Conservation (phyloP, 2,797 vertebrate genomes). For the Cetoscarus ocellatus region DNA sequence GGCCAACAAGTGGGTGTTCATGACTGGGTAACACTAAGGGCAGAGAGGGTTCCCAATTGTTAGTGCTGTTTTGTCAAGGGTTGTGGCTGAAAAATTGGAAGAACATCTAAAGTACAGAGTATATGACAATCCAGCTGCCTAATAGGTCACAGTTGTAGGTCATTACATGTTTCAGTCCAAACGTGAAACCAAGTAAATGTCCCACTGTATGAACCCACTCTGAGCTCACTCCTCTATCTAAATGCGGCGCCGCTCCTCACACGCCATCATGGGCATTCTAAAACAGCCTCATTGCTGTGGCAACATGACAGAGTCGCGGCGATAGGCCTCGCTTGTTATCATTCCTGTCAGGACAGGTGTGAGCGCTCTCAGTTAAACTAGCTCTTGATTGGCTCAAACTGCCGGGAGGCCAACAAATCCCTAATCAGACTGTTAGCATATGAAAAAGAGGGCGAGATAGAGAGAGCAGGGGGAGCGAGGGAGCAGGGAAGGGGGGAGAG, state of each 20-base stretch:
- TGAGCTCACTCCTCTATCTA: slow-evolving; percentile 15
- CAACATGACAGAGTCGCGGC: slow-evolving; percentile 46
- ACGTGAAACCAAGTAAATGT: slow-evolving; percentile 1
- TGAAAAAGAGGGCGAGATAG: slow-evolving; percentile 47
- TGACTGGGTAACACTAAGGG: too few relatives aligned
- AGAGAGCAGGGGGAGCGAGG: slow-evolving; percentile 26
- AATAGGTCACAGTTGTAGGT: neutral
- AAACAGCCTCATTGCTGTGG: slow-evolving; percentile 59
- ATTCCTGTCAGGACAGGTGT: slow-evolving; percentile 80
- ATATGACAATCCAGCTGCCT: too few relatives aligned
- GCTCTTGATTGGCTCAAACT: slow-evolving; percentile 76
- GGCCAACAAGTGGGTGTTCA: too few relatives aligned
- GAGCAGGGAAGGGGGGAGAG: neutral
- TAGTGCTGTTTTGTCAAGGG: too few relatives aligned
- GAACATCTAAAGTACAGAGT: too few relatives aligned
- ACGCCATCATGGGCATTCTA: slow-evolving; percentile 41
- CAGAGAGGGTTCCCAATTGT: too few relatives aligned
- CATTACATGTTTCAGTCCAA: neutral
- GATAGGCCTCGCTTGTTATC: slow-evolving; percentile 69
- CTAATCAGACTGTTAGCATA: slow-evolving; percentile 72
- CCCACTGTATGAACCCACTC: slow-evolving; percentile 14
- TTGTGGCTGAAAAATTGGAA: too few relatives aligned
- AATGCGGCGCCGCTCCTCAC: slow-evolving; percentile 38
- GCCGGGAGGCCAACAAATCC: slow-evolving; percentile 72
- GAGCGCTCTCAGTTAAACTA: slow-evolving; percentile 67